Evolutionary conservation across 2,888 invertebrate species (phyloP).

Genomic region (Liopterus haemorrhoidalis): DNA sequence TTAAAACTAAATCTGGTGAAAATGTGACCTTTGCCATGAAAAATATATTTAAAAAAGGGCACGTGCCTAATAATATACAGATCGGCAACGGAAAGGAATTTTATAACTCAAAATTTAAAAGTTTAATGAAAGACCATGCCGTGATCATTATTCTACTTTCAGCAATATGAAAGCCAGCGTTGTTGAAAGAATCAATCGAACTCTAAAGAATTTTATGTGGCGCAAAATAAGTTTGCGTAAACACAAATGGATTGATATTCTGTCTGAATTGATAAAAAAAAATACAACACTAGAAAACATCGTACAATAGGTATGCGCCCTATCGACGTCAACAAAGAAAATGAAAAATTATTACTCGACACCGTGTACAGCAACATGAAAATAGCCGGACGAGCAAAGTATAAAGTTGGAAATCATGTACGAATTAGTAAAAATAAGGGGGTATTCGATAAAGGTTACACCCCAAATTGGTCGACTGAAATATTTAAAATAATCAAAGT

Average conservation of each 20-base stretch:
- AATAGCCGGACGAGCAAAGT: constrained; percentile 29
- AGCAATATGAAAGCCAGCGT: constrained; percentile 32
- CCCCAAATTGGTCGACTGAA: constrained; percentile 39
- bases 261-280: too few species aligned
- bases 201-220: constrained; percentile 32
- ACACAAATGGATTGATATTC: too few species aligned
- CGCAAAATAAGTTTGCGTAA: constrained; percentile 33
- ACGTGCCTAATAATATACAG: constrained; percentile 25
- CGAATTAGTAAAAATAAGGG: constrained; percentile 37
- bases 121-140: constrained; percentile 27
- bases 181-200: constrained; percentile 33
- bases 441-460: constrained; percentile 38
- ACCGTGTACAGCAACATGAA: constrained; percentile 31
- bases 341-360: constrained; percentile 29
- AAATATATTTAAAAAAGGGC: constrained; percentile 10
- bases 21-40: constrained; percentile 29
- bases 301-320: constrained; percentile 38
- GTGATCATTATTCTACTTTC: constrained; percentile 30
- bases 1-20: constrained; percentile 34
- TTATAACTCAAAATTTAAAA: constrained; percentile 31
- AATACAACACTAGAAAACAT: constrained; percentile 39
- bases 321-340: constrained; percentile 36
- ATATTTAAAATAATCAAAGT: constrained; percentile 37
- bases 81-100: constrained; percentile 33
- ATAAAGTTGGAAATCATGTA: constrained; percentile 37